These are phyloP conservation scores for Carposina sasakii DNA, from an alignment of 1,140 invertebrate genomes.

Conservation along the genomic window DNA sequence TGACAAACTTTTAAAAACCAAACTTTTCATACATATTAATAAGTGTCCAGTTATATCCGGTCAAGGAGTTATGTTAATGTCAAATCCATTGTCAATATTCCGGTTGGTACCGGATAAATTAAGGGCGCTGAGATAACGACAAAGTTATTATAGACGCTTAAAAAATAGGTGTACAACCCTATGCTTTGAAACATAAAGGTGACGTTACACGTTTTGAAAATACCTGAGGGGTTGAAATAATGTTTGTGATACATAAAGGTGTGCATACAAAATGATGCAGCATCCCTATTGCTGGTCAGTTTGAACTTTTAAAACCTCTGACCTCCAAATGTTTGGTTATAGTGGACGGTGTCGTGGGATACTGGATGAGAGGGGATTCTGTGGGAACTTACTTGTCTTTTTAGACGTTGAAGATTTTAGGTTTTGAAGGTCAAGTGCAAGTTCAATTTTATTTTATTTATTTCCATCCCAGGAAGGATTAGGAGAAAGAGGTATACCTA, in stretches of 20 bases:
- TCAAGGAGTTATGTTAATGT: slow-evolving; percentile 70
- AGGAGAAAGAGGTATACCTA: too few relatives aligned
- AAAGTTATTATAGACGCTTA: slow-evolving; percentile 5
- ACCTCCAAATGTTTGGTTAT: slow-evolving; percentile 57
- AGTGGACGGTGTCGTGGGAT: slow-evolving; percentile 59
- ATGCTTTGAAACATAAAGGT: slow-evolving; percentile 21
- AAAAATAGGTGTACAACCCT: neutral
- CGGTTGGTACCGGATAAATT: slow-evolving; percentile 54
- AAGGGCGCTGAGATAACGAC: slow-evolving; percentile 43
- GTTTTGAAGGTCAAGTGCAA: too few relatives aligned
- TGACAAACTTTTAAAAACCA: slow-evolving; percentile 27
- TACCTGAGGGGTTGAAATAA: slow-evolving; percentile 8
- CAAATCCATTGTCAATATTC: slow-evolving; percentile 50
- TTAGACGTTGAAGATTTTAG: too few relatives aligned
- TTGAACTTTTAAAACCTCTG: slow-evolving; percentile 58
- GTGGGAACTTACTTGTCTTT: slow-evolving; percentile 40
- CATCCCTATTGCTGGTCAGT: slow-evolving; percentile 52
- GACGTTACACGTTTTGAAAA: slow-evolving; percentile 14
- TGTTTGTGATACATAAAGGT: slow-evolving; percentile 50
- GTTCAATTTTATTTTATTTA: too few relatives aligned
- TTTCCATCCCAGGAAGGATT: too few relatives aligned
- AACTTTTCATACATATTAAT: slow-evolving; percentile 64
- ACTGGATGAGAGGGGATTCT: slow-evolving; percentile 39
- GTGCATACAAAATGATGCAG: slow-evolving; percentile 65
- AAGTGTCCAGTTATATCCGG: slow-evolving; percentile 54